phyloP scores from a whole-genome alignment of 2,797 vertebrate species.

The Chlorospingus flavigularis region DNA sequence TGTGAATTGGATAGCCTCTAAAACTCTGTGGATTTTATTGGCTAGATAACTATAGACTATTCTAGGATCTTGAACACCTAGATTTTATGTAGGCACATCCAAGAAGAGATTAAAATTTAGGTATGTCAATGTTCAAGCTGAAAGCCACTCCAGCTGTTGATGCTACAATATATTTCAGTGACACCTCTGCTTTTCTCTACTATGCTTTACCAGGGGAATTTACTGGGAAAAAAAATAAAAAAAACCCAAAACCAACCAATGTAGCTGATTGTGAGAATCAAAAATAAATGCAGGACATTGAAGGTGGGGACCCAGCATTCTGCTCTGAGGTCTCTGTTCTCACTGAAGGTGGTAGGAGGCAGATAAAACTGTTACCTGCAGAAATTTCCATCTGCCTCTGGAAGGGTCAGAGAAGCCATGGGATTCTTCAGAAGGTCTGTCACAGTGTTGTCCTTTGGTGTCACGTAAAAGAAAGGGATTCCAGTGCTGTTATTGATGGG shows the following conservation, averaged over 20 bases:
- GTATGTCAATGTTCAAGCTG: neutral
- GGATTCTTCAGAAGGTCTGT: constrained; percentile 83
- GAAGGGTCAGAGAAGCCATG: constrained; percentile 83
- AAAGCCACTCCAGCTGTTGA: neutral
- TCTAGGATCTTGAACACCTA: neutral
- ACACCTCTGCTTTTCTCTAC: neutral
- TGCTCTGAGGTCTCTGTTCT: neutral
- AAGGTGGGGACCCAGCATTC: neutral
- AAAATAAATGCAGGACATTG: neutral
- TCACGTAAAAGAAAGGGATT: constrained; percentile 86
- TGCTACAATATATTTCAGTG: neutral
- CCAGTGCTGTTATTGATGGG: constrained; percentile 87
- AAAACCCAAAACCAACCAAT: neutral
- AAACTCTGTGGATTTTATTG: neutral
- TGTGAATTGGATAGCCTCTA: neutral
- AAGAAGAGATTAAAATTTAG: neutral
- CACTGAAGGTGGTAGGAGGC: neutral
- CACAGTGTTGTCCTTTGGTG: constrained; percentile 82
- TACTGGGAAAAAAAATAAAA: neutral
- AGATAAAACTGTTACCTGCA: constrained; percentile 79
- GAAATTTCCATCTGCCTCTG: constrained; percentile 84
- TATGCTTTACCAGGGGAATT: neutral
- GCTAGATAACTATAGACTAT: neutral
- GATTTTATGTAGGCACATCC: neutral
- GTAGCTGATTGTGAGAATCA: neutral